Percentiles rank a stretch among this genome's conserved stretches.
These are phyloP conservation scores for Chionoecetes opilio DNA, from an alignment of 1,140 invertebrate genomes.

Conservation along the genomic window DNA sequence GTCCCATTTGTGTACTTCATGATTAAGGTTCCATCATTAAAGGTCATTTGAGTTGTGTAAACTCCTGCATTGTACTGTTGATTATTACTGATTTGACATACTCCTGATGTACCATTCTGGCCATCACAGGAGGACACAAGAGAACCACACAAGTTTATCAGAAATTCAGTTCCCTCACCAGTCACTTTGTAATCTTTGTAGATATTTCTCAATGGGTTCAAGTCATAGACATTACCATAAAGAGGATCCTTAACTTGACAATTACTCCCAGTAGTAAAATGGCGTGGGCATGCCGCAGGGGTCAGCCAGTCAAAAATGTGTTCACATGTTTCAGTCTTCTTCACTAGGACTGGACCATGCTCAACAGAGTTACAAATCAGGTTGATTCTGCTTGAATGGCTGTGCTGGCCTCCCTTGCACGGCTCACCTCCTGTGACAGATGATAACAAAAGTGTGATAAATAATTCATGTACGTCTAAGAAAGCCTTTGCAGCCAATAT, in stretches of 20 bases:
- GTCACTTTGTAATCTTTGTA: constrained; percentile 71
- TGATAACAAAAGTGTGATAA: neutral
- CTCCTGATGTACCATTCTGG: constrained; percentile 48
- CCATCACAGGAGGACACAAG: constrained; percentile 67
- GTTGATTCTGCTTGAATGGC: constrained; percentile 77
- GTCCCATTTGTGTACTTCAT: constrained; percentile 78
- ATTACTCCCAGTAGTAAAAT: constrained; percentile 54
- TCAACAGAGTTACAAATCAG: constrained; percentile 71
- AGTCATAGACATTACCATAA: constrained; percentile 74
- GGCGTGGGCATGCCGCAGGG: constrained; percentile 76
- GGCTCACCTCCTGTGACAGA: constrained; percentile 76
- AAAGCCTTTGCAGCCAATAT: no score
- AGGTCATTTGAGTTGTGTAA: constrained; percentile 67
- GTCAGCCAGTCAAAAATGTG: constrained; percentile 78
- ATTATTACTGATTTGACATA: constrained; percentile 62
- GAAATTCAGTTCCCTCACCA: constrained; percentile 63
- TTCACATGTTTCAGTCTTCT: constrained; percentile 76
- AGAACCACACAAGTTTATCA: constrained; percentile 79
- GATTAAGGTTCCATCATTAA: constrained; percentile 77
- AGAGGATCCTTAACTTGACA: constrained; percentile 76
- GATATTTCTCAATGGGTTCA: constrained; percentile 75
- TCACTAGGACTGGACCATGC: constrained; percentile 74
- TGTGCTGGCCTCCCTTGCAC: constrained; percentile 74
- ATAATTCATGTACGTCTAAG: neutral
- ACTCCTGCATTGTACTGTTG: constrained; percentile 65